phyloP scores from a whole-genome alignment of 2,797 vertebrate species.

The Leptoclinus maculatus region DNA sequence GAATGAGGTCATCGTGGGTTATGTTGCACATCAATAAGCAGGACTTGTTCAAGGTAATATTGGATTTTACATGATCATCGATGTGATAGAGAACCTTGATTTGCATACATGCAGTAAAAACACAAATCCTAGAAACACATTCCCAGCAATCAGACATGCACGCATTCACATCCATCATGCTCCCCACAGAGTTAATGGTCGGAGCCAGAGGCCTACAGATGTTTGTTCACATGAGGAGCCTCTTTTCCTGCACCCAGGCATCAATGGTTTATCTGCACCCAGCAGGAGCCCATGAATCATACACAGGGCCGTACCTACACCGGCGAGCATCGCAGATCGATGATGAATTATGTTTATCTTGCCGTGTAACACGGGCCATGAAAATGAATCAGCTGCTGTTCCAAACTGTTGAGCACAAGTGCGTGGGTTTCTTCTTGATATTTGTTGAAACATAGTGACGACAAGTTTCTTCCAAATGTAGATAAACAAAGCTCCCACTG shows the following conservation, averaged over 20 bases:
- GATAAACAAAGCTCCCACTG: constrained; percentile 9
- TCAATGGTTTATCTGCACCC: constrained; percentile 62
- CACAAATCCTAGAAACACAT: background rate
- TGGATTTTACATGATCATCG: background rate
- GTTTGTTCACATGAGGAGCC: constrained; percentile 62
- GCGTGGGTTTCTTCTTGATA: constrained; percentile 31
- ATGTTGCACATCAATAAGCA: background rate
- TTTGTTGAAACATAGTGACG: constrained; percentile 41
- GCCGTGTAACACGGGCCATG: constrained; percentile 30
- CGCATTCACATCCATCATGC: constrained; percentile 45
- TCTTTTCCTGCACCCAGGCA: constrained; percentile 47
- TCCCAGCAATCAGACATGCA: constrained; percentile 23
- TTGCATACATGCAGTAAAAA: background rate
- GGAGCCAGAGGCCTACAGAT: constrained; percentile 58
- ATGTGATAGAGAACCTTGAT: background rate
- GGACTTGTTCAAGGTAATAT: background rate
- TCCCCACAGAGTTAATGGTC: constrained; percentile 60
- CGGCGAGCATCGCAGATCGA: background rate
- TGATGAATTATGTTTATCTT: constrained; percentile 66
- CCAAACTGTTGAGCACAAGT: constrained; percentile 31
- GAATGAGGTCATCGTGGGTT: background rate
- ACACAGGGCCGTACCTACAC: constrained; percentile 29
- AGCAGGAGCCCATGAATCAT: constrained; percentile 65
- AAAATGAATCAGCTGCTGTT: constrained; percentile 39
- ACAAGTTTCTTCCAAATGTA: background rate